Evolutionary conservation across 2,113 vertebrate species (phyloP), one percentile per base, ranked within the genome.

Genomic region (Chionomys nivalis): DNA sequence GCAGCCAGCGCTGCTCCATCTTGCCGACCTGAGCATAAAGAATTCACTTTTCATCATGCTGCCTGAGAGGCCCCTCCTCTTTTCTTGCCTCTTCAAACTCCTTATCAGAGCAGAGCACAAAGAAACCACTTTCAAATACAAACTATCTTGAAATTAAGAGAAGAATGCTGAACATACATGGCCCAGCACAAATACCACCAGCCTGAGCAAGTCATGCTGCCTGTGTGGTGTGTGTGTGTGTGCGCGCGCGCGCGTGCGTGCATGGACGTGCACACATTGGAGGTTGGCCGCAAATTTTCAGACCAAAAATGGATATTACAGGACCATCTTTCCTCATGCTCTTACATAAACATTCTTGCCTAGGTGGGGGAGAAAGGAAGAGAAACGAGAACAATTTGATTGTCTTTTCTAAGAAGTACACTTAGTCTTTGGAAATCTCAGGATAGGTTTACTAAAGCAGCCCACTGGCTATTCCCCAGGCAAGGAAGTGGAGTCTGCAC

Each of bases 101-200:
- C 88, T 97, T 97, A 97, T 98, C 94, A 26, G 87, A 93, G 85
- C 36, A 92, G 61, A 96, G 61, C 96, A 97, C 94, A 95, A 97
- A 96, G 93, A 92, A 95, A 82, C 52, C 89, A 33, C 93, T 95
- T 97, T 90, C 85, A 83, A 96, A 88, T 86, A 49, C 52, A 95
- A 72, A 42, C 85, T n/a, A 0, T 90, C 85, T 86, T 55, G 61
- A 94, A 96, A 88, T 92, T 87, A 68, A 86, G 61, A 81, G 91
- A 78, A 73, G 61, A 94, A 88, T n/a, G 70, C 65, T n/a, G 78
- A 70, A 21, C 55, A 33, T n/a, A 39, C 1, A 0, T 1, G 42
- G 87, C 21, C 58, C 68, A 16, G 1, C 8, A 73, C 17, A 72
- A 55, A 89, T 28, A 63, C 36, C 14, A 14, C 10, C 1, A 0